Base-by-base conservation (phyloP, 2,113 vertebrate genomes). In the Oenanthe oenanthe region DNA sequence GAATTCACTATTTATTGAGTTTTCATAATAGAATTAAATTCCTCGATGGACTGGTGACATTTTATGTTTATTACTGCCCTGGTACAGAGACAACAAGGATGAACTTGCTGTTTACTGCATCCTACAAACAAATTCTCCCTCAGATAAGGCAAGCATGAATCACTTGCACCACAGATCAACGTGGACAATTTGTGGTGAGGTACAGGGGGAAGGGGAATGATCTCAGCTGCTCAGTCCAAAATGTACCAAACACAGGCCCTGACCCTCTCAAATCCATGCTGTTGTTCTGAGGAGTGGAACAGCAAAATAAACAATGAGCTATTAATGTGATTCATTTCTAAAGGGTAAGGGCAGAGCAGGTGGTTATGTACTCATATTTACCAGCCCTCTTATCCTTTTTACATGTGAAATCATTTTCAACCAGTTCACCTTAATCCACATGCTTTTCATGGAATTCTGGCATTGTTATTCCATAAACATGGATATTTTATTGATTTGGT, bases 41-140 rank as follows among this genome's bases (percentile, higher is more conserved):
- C 4, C 21, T 74, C 25, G n/a, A 2, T 17, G 28, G 7, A 17
- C 24, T 45, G 13, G 29, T 1, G 1, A 50, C 2, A 29, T 38
- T 34, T 4, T 48, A 38, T 50, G 6, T 70, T 25, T 40, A 21
- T 57, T 54, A 36, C 10, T 85, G 11, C 3, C 9, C 10, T 81
- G 34, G 19, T 29, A 17, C 10, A 50, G 53, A 65, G 31, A 53
- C 13, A 65, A 12, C 16, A 47, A 43, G 6, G 12, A 48, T 9
- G 45, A 17, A 34, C 2, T 67, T 58, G 20, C 8, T 63, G 3
- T 70, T 57, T 42, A 12, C 3, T 50, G 32, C 16, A 20, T 42
- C 20, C 43, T 48, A 26, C 32, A 71, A 68, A 54, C 6, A 15
- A 60, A 9, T 45, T 54, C 7, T 47, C 42, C 26, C 61, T 51